Conservation (phyloP, 1,140 invertebrate genomes). For the Limonius californicus region DNA sequence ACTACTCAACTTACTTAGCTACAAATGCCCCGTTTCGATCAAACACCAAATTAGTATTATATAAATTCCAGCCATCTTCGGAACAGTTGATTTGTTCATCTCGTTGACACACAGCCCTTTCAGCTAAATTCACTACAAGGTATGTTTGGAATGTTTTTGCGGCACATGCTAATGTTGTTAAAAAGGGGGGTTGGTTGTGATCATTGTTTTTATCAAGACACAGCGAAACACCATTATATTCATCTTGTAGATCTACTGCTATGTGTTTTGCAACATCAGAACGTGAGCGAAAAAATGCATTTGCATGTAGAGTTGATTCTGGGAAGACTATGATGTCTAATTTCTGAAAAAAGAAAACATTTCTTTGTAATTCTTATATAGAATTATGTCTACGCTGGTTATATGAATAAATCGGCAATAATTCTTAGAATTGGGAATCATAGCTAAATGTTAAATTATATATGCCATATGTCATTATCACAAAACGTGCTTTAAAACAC, state of each 20-base stretch:
- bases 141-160: conserved; percentile 48
- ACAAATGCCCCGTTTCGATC: conserved; percentile 45
- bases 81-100: conserved; percentile 42
- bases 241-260: background rate
- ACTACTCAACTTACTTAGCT: no score
- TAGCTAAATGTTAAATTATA: no score
- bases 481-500: no score
- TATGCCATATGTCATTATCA: no score
- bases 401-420: no score
- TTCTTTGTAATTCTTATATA: background rate
- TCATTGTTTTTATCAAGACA: background rate
- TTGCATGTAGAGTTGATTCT: conserved; percentile 54
- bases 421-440: no score
- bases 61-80: conserved; percentile 50
- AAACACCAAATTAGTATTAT: conserved; percentile 70
- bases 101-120: conserved; percentile 52
- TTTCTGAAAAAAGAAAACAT: conserved; percentile 54
- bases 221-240: background rate
- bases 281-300: background rate
- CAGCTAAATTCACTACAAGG: conserved; percentile 68
- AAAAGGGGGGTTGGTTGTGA: background rate
- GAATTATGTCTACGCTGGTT: no score
- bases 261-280: background rate
- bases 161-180: conserved; percentile 46
- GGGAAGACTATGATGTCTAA: conserved; percentile 80